These are phyloP conservation scores for Crenichthys baileyi DNA, from an alignment of 2,797 vertebrate genomes.

Conservation along the genomic window DNA sequence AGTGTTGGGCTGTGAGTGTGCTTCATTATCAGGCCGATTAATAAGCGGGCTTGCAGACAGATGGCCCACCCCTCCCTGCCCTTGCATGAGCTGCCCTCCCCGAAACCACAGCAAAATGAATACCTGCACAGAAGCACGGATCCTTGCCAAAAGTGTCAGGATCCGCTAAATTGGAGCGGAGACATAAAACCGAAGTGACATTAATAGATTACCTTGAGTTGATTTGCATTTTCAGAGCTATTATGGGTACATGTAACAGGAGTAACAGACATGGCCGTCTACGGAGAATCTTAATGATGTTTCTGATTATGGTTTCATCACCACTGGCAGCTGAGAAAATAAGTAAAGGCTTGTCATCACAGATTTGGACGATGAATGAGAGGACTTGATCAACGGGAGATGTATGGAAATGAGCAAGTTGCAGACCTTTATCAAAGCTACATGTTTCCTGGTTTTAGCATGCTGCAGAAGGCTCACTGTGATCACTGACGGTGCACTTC, in stretches of 20 bases:
- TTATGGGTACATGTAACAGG: conserved; percentile 71
- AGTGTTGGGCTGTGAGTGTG: conserved; percentile 57
- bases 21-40: conserved; percentile 82
- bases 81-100: conserved; percentile 59
- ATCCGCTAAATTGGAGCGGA: conserved; percentile 79
- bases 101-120: conserved; percentile 72
- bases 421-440: conserved; percentile 52
- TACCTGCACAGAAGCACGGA: conserved; percentile 60
- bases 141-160: conserved; percentile 76
- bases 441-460: conserved; percentile 31
- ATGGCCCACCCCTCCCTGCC: conserved; percentile 75
- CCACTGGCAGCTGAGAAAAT: conserved; percentile 73
- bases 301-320: conserved; percentile 80
- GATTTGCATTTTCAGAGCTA: conserved; percentile 83
- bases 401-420: conserved; percentile 72
- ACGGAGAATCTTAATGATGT: conserved; percentile 76
- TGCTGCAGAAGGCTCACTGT: conserved; percentile 24
- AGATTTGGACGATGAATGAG: conserved; percentile 76
- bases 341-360: conserved; percentile 76
- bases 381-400: conserved; percentile 71
- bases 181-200: conserved; percentile 83
- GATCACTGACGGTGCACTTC: conserved; percentile 46
- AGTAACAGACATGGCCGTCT: conserved; percentile 70
- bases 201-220: conserved; percentile 84
- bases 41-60: conserved; percentile 78